Conservation (phyloP, 2,113 vertebrate species). For the Pseudorectes ferrugineus region DNA sequence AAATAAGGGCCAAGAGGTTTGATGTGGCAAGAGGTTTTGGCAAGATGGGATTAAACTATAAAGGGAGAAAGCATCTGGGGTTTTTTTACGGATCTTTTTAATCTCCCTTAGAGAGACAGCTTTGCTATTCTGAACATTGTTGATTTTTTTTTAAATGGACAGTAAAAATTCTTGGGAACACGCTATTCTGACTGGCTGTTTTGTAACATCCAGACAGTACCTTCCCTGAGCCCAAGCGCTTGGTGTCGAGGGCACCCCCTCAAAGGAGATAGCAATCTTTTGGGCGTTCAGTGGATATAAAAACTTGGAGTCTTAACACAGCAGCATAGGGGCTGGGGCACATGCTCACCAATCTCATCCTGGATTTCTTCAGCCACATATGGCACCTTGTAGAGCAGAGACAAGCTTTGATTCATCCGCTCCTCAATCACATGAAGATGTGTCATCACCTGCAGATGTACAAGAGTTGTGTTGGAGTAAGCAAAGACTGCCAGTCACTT, state of each 20-base stretch:
- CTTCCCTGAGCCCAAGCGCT: neutral
- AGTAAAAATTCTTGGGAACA: neutral
- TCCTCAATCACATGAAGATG: slow-evolving; percentile 97
- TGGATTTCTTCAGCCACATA: slow-evolving; percentile 95
- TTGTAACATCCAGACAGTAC: neutral
- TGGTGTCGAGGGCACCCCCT: neutral
- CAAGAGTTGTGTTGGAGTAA: neutral
- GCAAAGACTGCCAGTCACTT: neutral
- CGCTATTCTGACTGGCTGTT: neutral
- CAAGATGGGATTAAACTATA: neutral
- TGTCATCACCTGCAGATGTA: slow-evolving; percentile 88
- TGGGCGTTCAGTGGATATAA: neutral
- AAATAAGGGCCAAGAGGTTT: neutral
- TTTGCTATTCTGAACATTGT: neutral
- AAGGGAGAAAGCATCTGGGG: neutral
- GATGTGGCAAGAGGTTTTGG: neutral
- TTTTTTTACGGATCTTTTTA: neutral
- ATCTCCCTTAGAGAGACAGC: neutral
- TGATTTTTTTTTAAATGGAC: neutral
- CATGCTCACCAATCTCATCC: slow-evolving; percentile 90
- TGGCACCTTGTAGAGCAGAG: slow-evolving; percentile 95
- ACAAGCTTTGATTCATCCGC: slow-evolving; percentile 96
- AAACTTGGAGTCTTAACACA: neutral
- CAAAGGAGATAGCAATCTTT: neutral
- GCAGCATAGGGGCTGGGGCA: neutral